Evolutionary conservation across 2,113 vertebrate species (phyloP), one percentile per base, ranked within the genome.

Genomic region (Eleginops maclovinus): DNA sequence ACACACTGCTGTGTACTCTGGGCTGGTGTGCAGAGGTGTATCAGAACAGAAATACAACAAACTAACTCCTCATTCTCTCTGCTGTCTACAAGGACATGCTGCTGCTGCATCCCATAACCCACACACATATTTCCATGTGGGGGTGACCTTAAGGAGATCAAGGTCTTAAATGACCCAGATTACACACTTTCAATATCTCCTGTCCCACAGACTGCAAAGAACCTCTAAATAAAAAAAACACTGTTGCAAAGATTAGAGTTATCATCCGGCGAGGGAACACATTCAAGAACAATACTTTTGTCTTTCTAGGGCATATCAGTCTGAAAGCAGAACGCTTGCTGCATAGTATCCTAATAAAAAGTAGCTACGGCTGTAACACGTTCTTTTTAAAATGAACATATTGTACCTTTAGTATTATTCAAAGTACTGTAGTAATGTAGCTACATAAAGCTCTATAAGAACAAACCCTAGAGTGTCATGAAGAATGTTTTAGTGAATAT

Each of bases 371-470:
- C 72, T 77, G 11, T 71, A 74, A 85, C 56, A 54, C 77, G 72
- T 86, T 73, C 72, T 86, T 90, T 82, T 89, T 79, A 53, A 91
- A 81, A 75, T 86, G 81, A 86, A 87, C 79, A 90, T 87, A 82
- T 56, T 76, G 75, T 75, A n/a, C 86, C 87, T 92, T 92, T 85
- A 91, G 85, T 89, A 85, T 88, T 92, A 93, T 74, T 88, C 84
- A 87, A 90, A 89, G 84, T 88, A 91, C 77, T 85, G 81, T 92
- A 93, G 87, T 88, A 62, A 85, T 75, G 86, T 90, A 91, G 87
- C 82, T 86, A 87, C 61, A 53, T 70, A 26, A 72, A 72, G 72
- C 81, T 88, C 76, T 75, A 51, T 36, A 73, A 79, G 60, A 83
- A 62, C 66, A 66, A 65, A 60, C 65, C 21, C 11, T 70, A 70